phyloP scores from a whole-genome alignment of 2,888 invertebrate species.

The Phyto melanocephala region DNA sequence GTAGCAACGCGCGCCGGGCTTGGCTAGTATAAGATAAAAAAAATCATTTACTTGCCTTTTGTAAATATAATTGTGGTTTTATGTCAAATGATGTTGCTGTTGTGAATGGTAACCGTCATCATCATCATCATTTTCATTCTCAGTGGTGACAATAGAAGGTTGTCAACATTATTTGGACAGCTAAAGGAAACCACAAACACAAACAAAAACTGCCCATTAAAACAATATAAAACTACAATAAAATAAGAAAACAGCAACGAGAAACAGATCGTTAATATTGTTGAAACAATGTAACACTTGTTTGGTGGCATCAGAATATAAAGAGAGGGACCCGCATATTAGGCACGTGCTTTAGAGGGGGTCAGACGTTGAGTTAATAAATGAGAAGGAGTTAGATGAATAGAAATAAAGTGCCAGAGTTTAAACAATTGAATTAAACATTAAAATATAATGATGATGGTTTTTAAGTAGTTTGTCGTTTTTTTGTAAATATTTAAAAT shows the following conservation, averaged over 20 bases:
- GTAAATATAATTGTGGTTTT: conserved; percentile 57
- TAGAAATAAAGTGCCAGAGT: background rate
- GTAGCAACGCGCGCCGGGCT: too few relatives aligned
- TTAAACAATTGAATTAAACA: background rate
- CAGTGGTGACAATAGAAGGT: conserved; percentile 26
- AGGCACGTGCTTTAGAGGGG: conserved; percentile 72
- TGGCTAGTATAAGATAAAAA: too few relatives aligned
- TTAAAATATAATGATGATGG: conserved; percentile 1
- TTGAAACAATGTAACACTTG: conserved; percentile 52
- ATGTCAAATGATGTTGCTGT: background rate
- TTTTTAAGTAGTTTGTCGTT: background rate
- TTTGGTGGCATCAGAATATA: background rate
- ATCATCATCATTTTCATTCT: background rate
- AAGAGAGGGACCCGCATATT: conserved; percentile 69
- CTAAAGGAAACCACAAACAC: conserved; percentile 49
- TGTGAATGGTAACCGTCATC: background rate
- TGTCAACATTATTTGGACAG: conserved; percentile 31
- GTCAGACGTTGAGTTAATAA: background rate
- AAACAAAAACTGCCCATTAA: background rate
- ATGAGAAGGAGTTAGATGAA: background rate
- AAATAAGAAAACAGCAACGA: conserved; percentile 1
- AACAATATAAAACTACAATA: conserved; percentile 20
- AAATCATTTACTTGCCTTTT: background rate
- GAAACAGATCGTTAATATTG: conserved; percentile 11
- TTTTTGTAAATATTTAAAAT: background rate